These are phyloP conservation scores for Amia ocellicauda DNA, from an alignment of 2,113 vertebrate genomes.

Conservation along the genomic window DNA sequence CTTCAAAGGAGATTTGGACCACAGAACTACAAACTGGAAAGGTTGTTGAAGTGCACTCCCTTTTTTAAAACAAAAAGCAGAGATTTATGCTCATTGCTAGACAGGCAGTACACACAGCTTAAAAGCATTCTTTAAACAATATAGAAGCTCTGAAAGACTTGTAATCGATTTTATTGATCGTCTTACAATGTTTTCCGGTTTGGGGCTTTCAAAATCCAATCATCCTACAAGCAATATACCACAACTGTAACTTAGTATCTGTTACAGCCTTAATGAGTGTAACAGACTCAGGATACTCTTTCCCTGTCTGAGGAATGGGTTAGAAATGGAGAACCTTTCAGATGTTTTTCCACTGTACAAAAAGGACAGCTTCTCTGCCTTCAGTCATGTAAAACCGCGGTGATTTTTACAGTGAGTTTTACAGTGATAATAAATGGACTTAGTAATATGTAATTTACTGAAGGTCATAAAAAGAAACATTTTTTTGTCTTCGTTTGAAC, in stretches of 20 bases:
- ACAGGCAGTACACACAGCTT: background rate
- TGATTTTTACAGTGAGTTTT: too few relatives aligned
- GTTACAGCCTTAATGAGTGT: too few relatives aligned
- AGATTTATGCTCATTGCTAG: background rate
- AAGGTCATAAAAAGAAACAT: background rate
- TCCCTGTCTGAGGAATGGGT: too few relatives aligned
- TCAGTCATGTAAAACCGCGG: too few relatives aligned
- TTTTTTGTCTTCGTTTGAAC: background rate
- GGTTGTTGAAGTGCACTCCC: too few relatives aligned
- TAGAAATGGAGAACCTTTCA: too few relatives aligned
- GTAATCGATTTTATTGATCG: conserved; percentile 13
- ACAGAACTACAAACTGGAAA: too few relatives aligned
- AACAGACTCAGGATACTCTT: too few relatives aligned
- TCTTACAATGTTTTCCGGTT: conserved; percentile 8
- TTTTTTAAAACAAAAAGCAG: background rate
- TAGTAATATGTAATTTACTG: background rate
- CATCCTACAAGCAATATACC: background rate
- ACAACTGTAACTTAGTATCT: too few relatives aligned
- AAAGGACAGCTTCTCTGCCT: too few relatives aligned
- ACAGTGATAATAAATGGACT: background rate
- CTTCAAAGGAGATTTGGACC: too few relatives aligned
- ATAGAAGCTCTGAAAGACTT: conserved; percentile 3
- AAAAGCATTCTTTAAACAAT: conserved; percentile 8
- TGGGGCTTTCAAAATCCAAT: conserved; percentile 3
- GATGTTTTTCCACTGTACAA: too few relatives aligned